These are phyloP conservation scores for Microcebus murinus DNA, from an alignment of 2,113 vertebrate species.

Conservation along the genomic window DNA sequence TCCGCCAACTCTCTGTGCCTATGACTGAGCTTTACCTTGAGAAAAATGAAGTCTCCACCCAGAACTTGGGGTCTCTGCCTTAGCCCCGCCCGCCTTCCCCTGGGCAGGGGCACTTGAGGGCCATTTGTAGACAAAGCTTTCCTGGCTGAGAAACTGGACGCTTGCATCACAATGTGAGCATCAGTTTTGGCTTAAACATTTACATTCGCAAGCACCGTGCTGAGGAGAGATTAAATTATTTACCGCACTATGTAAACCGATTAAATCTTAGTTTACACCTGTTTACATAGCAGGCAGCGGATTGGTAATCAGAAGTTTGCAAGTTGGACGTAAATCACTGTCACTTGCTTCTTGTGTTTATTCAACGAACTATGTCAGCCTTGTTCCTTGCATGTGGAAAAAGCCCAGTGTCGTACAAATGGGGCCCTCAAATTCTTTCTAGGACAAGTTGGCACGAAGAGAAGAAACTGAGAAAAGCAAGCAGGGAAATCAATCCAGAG, in stretches of 20 bases:
- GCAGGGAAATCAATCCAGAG: background rate
- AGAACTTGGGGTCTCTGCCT: background rate
- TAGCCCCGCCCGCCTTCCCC: background rate
- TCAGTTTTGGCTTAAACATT: slow-evolving; percentile 58
- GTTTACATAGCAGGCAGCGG: slow-evolving; percentile 61
- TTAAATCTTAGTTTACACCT: slow-evolving; percentile 72
- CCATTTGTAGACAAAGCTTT: background rate
- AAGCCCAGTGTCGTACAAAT: slow-evolving; percentile 14
- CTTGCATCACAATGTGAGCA: slow-evolving; percentile 30
- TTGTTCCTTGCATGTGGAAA: background rate
- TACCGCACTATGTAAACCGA: slow-evolving; percentile 63
- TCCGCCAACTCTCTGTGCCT: background rate
- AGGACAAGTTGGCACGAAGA: background rate
- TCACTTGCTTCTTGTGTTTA: slow-evolving; percentile 52
- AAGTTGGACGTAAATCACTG: slow-evolving; percentile 50
- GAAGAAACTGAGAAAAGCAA: background rate
- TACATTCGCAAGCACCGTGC: slow-evolving; percentile 51
- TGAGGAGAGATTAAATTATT: slow-evolving; percentile 70
- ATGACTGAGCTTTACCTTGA: background rate
- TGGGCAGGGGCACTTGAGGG: background rate
- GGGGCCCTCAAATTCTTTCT: slow-evolving; percentile 23
- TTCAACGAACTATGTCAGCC: background rate
- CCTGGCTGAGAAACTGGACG: slow-evolving; percentile 49
- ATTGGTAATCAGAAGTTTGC: slow-evolving; percentile 64
- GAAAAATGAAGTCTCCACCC: background rate